Evolutionary conservation across 2,113 vertebrate genomes (phyloP).

Genomic region (Protobothrops mucrosquamatus): DNA sequence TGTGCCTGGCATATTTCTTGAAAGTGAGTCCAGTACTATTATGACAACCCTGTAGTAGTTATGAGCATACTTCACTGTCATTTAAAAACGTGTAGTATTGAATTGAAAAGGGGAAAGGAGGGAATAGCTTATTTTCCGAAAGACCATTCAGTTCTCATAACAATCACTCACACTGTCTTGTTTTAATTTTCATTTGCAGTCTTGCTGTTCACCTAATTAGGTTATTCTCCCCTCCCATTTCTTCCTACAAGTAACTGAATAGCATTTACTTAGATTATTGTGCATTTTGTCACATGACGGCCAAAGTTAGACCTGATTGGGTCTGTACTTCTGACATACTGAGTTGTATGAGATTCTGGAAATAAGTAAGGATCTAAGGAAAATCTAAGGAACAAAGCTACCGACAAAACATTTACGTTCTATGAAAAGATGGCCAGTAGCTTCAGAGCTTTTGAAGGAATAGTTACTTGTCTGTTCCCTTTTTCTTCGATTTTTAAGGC

Average conservation of each 20-base stretch:
- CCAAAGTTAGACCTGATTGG: not conserved
- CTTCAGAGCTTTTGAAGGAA: not conserved
- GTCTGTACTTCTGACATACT: not conserved
- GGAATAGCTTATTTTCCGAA: not conserved
- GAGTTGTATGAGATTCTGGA: not conserved
- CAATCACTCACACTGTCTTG: conserved; percentile 14
- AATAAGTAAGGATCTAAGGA: too few species aligned
- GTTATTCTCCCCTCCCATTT: not conserved
- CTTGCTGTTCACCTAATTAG: not conserved
- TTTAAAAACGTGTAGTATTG: conserved; percentile 34
- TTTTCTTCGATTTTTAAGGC: not conserved
- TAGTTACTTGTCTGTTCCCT: not conserved
- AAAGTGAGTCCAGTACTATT: conserved; percentile 45
- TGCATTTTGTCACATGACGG: not conserved
- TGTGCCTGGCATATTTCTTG: not conserved
- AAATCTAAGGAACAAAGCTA: not conserved
- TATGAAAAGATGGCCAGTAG: not conserved
- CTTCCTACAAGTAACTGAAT: not conserved
- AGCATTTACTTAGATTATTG: not conserved
- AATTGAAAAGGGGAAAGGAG: not conserved
- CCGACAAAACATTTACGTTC: not conserved
- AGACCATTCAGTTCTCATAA: conserved; percentile 31
- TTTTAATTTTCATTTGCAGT: conserved; percentile 21
- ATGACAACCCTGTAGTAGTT: conserved; percentile 43
- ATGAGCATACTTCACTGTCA: conserved; percentile 48